These are phyloP conservation scores for Pandemis corylana DNA, from an alignment of 2,888 invertebrate genomes.

Conservation along the genomic window DNA sequence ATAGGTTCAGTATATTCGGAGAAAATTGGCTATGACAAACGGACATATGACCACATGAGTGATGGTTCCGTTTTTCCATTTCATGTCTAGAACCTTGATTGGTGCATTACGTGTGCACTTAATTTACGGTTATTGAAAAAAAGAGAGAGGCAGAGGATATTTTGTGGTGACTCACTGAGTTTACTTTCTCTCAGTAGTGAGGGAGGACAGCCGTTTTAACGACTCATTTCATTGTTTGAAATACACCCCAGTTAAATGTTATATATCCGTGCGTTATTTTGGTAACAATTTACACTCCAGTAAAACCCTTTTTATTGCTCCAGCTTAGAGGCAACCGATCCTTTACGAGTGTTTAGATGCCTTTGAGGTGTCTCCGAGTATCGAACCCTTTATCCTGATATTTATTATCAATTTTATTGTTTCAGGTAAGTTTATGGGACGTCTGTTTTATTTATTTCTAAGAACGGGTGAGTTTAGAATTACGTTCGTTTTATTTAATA, in stretches of 20 bases:
- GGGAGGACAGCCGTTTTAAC: slow-evolving; percentile 45
- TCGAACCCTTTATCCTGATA: slow-evolving; percentile 3
- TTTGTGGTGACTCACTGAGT: slow-evolving; percentile 65
- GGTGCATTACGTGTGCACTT: slow-evolving; percentile 49
- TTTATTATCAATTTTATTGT: slow-evolving; percentile 24
- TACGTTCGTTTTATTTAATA: background rate
- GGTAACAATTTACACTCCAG: slow-evolving; percentile 58
- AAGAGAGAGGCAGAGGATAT: slow-evolving; percentile 55
- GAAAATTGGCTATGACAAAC: too few relatives aligned
- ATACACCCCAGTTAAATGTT: slow-evolving; percentile 17
- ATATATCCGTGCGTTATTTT: slow-evolving; percentile 48
- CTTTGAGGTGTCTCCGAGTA: slow-evolving; percentile 11
- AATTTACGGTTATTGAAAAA: slow-evolving; percentile 57
- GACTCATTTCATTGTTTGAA: slow-evolving; percentile 21
- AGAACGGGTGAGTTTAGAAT: slow-evolving; percentile 39
- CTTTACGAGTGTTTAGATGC: slow-evolving; percentile 49
- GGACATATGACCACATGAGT: too few relatives aligned
- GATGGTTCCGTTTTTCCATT: too few relatives aligned
- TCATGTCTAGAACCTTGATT: background rate
- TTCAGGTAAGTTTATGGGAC: slow-evolving; percentile 43
- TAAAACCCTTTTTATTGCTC: slow-evolving; percentile 57
- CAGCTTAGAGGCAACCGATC: slow-evolving; percentile 51
- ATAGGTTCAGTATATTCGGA: too few relatives aligned
- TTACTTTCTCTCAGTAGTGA: slow-evolving; percentile 74
- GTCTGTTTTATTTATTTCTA: background rate